Evolutionary conservation across 1,140 invertebrate species (phyloP).

Genomic region (Panonychus citri): DNA sequence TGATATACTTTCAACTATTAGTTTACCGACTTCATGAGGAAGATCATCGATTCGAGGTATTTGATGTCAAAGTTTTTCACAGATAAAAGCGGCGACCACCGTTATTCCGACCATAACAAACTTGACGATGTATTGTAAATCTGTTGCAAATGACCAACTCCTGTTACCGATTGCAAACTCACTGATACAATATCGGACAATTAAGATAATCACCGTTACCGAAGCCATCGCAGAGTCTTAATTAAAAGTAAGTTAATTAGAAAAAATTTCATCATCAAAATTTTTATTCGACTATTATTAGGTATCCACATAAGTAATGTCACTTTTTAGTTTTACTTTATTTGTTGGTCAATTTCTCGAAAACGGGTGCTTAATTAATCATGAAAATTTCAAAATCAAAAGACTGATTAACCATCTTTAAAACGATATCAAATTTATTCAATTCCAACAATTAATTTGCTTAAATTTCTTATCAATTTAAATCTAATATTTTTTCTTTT

Average conservation of each 20-base stretch:
- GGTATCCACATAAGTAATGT: too few species aligned
- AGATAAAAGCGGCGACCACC: slow-evolving; percentile 51
- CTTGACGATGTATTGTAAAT: slow-evolving; percentile 78
- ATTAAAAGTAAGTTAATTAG: neutral
- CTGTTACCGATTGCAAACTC: slow-evolving; percentile 57
- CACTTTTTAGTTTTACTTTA: too few species aligned
- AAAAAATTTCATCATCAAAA: neutral
- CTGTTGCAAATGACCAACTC: slow-evolving; percentile 43
- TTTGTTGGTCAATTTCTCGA: too few species aligned
- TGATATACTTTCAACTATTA: slow-evolving; percentile 63
- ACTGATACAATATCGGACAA: slow-evolving; percentile 76
- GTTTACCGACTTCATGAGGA: slow-evolving; percentile 50
- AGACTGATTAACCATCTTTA: too few species aligned
- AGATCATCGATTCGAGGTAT: slow-evolving; percentile 56
- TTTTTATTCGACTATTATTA: too few species aligned
- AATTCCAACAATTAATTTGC: too few species aligned
- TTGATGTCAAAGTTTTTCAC: slow-evolving; percentile 23
- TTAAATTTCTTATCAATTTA: too few species aligned
- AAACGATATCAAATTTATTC: too few species aligned
- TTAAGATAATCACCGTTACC: slow-evolving; percentile 81
- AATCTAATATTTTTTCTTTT: too few species aligned
- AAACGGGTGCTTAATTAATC: too few species aligned
- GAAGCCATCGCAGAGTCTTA: slow-evolving; percentile 85
- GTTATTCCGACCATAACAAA: slow-evolving; percentile 99
- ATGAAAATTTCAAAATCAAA: too few species aligned